Percentiles rank a stretch among this genome's conserved stretches.
phyloP scores from a whole-genome alignment of 2,113 vertebrate species.

The Atherinomorus stipes region DNA sequence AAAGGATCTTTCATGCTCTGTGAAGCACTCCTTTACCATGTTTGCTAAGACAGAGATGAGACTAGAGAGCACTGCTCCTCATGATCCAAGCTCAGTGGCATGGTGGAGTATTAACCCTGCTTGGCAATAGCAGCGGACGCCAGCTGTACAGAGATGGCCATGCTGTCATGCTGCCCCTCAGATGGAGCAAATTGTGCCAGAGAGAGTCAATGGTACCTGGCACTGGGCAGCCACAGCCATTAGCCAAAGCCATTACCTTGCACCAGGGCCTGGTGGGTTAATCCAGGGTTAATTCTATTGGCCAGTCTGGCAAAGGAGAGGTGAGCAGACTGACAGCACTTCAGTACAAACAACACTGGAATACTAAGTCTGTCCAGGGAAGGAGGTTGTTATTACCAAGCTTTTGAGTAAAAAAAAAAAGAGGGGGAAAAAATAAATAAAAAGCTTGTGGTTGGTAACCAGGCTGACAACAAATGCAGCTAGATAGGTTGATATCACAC shows the following conservation, averaged over 20 bases:
- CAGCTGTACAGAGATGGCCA: constrained; percentile 76
- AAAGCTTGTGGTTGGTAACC: constrained; percentile 22
- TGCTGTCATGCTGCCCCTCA: constrained; percentile 70
- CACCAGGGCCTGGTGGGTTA: constrained; percentile 74
- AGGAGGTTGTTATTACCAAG: constrained; percentile 27
- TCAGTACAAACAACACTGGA: constrained; percentile 44
- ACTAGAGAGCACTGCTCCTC: constrained; percentile 40
- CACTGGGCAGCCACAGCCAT: constrained; percentile 65
- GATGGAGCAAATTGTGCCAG: constrained; percentile 66
- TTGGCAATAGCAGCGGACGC: constrained; percentile 63
- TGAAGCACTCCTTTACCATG: constrained; percentile 60
- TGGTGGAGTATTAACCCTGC: constrained; percentile 40
- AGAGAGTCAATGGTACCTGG: constrained; percentile 74
- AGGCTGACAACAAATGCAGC: constrained; percentile 28
- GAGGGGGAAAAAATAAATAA: constrained; percentile 36
- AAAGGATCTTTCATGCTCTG: constrained; percentile 11
- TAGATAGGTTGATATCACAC: neutral
- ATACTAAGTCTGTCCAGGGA: constrained; percentile 36
- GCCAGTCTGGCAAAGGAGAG: constrained; percentile 60
- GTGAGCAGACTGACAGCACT: constrained; percentile 67
- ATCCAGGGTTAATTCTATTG: constrained; percentile 80
- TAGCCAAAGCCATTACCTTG: constrained; percentile 76
- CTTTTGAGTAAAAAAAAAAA: constrained; percentile 25
- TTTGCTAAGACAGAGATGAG: constrained; percentile 46
- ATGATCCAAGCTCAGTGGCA: constrained; percentile 41